Evolutionary conservation across 1,140 invertebrate genomes (phyloP), one percentile per base, ranked within the genome.

Genomic region (Papilio machaon): DNA sequence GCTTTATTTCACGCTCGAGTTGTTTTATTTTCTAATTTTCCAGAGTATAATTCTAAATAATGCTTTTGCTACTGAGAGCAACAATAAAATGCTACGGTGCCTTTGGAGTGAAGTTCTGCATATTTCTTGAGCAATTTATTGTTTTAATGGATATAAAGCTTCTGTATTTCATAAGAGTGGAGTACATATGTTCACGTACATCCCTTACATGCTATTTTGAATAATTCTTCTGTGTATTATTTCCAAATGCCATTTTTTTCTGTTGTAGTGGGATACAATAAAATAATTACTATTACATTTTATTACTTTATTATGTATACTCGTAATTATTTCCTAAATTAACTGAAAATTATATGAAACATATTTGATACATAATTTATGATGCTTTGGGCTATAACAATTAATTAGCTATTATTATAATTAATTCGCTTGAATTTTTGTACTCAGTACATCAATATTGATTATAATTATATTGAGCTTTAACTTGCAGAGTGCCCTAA

Each of bases 1-100:
- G 58, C 60, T 79, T 79, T 60, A 38, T 79, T 79, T 79, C 47
- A 79, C 77, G 77, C 77, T 64, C 77, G 77, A 46, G 52, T 78
- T 64, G 38, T 47, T 60, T 79, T 49, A 76, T 76, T 54, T 76
- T 47, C 43, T 76, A 79, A 79, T 79, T 79, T 79, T 79, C 77
- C 77, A 67, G 77, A 47, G 43, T 43, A 79, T 79, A 79, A 79
- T 67, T 79, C 60, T 64, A 79, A 67, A 79, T 79, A 67, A 46
- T 79, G 17, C 58, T 60, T 15, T 43, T 79, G 58, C 77, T 47
- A 46, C 60, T 30, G 46, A 79, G 60, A 79, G 58, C 38, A 64
- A 79, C n/a, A 79, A 79, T 79, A 79, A 79, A 79, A 79, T 58
- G 58, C 46, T 47, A 47, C 30, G 30, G 58, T 79, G 47, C 38